Evolutionary conservation across 2,888 invertebrate species (phyloP).

Genomic region (Drosophila engyochracea): DNA sequence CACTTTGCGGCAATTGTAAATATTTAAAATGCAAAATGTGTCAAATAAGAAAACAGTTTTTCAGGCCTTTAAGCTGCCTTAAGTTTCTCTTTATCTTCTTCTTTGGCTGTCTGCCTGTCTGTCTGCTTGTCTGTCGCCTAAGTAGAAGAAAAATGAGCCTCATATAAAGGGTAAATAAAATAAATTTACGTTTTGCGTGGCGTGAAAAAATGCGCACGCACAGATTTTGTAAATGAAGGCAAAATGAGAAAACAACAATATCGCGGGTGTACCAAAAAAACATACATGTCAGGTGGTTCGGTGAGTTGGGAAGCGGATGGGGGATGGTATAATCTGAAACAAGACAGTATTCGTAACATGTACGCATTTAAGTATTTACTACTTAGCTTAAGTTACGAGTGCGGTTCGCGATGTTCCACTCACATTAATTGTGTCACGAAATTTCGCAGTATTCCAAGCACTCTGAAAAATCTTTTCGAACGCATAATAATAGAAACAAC

Average conservation of each 20-base stretch:
- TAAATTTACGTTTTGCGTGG: slow-evolving; percentile 77
- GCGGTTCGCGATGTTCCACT: slow-evolving; percentile 9
- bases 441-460: slow-evolving; percentile 1
- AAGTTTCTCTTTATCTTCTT: slow-evolving; percentile 60
- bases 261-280: slow-evolving; percentile 12
- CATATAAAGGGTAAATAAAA: slow-evolving; percentile 74
- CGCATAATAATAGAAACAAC: not conserved
- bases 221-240: slow-evolving; percentile 80
- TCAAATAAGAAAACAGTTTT: slow-evolving; percentile 70
- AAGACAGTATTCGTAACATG: slow-evolving; percentile 39
- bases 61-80: slow-evolving; percentile 55
- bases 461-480: not conserved
- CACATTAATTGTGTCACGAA: slow-evolving; percentile 23
- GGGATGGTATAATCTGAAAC: not conserved
- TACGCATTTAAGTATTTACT: slow-evolving; percentile 29
- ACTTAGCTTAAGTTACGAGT: slow-evolving; percentile 13
- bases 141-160: slow-evolving; percentile 76
- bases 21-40: slow-evolving; percentile 80
- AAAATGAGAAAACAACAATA: slow-evolving; percentile 29
- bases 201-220: slow-evolving; percentile 77
- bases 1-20: slow-evolving; percentile 77
- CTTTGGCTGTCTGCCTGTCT: not conserved
- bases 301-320: not conserved
- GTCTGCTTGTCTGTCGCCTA: slow-evolving; percentile 29
- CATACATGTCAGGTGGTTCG: not conserved